A percentile compares a stretch with the other conserved stretches of the same genome.
These are phyloP conservation scores for Coracias cyanogaster DNA, from an alignment of 2,797 vertebrate genomes.

Conservation along the genomic window DNA sequence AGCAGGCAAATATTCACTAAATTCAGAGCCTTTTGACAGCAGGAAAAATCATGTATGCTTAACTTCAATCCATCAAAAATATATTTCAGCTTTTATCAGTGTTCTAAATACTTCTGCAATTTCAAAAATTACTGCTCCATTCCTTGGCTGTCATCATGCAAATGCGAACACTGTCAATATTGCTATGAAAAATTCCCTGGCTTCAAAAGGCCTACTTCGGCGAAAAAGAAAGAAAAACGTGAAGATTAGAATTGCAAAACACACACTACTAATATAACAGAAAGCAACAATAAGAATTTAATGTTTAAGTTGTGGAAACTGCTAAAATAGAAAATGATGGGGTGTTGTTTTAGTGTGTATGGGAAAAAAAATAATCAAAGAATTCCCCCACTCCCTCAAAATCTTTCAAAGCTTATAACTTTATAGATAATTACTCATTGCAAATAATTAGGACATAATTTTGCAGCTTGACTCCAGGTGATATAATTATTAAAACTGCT, in stretches of 20 bases:
- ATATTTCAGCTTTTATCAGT: constrained; percentile 88
- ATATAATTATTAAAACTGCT: constrained; percentile 78
- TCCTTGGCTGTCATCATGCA: constrained; percentile 97
- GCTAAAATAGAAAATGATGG: constrained; percentile 87
- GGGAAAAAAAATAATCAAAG: constrained; percentile 77
- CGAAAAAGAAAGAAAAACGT: constrained; percentile 89
- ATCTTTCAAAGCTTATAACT: constrained; percentile 78
- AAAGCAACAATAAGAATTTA: constrained; percentile 86
- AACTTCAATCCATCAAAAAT: constrained; percentile 88
- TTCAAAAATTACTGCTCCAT: constrained; percentile 90
- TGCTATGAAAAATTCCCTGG: constrained; percentile 93
- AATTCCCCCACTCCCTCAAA: constrained; percentile 73
- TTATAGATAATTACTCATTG: constrained; percentile 79
- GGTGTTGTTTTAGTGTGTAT: constrained; percentile 72
- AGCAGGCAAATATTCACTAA: constrained; percentile 89
- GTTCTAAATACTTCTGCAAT: constrained; percentile 89
- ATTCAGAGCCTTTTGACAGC: constrained; percentile 90
- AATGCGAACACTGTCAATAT: constrained; percentile 96
- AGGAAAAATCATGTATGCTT: constrained; percentile 87
- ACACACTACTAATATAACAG: constrained; percentile 86
- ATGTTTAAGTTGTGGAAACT: constrained; percentile 86
- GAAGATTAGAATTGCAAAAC: constrained; percentile 99
- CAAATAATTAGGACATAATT: constrained; percentile 80
- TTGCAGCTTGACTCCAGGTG: constrained; percentile 80
- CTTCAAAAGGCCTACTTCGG: constrained; percentile 95